Evolutionary conservation across 2,113 vertebrate genomes (phyloP).

Genomic region (Anguilla rostrata): DNA sequence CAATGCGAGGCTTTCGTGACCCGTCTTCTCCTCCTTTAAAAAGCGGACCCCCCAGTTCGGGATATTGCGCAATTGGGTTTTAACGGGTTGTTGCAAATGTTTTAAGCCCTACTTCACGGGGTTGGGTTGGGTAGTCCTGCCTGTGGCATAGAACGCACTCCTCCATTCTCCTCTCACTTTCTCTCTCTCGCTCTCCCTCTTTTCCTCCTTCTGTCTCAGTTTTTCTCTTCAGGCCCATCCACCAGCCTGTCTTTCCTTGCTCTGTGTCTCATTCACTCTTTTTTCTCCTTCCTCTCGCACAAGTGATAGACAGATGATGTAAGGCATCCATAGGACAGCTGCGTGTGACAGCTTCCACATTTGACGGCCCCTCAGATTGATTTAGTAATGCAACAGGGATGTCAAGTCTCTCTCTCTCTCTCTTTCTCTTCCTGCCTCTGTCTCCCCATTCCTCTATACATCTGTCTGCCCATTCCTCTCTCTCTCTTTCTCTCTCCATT

Average conservation of each 20-base stretch:
- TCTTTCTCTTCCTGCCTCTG: background rate
- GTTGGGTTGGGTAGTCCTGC: slow-evolving; percentile 38
- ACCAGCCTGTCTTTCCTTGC: background rate
- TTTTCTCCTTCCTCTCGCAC: background rate
- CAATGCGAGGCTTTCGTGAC: background rate
- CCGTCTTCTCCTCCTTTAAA: background rate
- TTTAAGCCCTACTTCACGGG: background rate
- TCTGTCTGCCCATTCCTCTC: background rate
- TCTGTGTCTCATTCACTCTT: background rate
- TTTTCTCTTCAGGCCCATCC: background rate
- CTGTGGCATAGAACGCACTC: slow-evolving; percentile 23
- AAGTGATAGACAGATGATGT: background rate
- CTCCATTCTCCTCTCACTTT: slow-evolving; percentile 1
- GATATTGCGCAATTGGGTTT: background rate
- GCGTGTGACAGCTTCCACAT: background rate
- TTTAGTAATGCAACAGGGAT: background rate
- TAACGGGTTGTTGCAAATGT: background rate
- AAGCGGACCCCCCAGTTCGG: background rate
- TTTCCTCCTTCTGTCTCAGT: background rate
- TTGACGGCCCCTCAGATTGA: background rate
- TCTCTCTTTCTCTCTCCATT: background rate
- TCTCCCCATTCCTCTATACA: background rate
- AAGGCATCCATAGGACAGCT: background rate
- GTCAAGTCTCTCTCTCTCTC: background rate
- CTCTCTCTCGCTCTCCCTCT: background rate